Evolutionary conservation across 2,888 invertebrate species (phyloP), one percentile per base, ranked within the genome.

Genomic region (Callinectes sapidus): DNA sequence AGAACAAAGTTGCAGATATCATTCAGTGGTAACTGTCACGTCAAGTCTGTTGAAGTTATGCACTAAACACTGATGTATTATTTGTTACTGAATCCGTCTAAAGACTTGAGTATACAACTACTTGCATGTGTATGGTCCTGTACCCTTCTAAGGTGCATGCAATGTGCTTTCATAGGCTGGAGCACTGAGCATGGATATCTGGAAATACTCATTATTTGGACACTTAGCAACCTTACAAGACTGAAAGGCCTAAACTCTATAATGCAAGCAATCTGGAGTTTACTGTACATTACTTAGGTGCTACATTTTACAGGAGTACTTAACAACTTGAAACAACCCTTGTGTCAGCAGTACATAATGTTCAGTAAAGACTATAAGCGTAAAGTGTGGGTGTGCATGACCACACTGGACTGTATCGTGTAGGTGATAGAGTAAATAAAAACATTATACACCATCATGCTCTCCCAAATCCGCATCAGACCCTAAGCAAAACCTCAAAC

Each of bases 311-410:
- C 87, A 18, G 39, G 23, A n/a, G 87, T 42, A 23, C 18, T 23
- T n/a, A 42, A 54, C 48, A 48, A 48, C 28, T 77, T 61, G n/a
- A 81, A 81, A 35, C 32, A 32, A 81, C 35, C 35, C 81, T 2
- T 81, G 35, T 81, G 6, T 32, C n/a, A 81, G 81, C 81, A 81
- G 81, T 35, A n/a, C 35, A 35, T 35, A 35, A 81, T 16, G 81
- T 71, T n/a, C 71, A 35, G 81, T 81, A 35, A 81, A 81, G 14
- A 35, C 32, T 81, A 81, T 81, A 81, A 81, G 81, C 81, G 81
- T 81, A 81, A 81, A 35, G 81, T 81, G 81, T 81, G 81, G 81
- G 3, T 81, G 35, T 35, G 81, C 35, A 81, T 13, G 81, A 35
- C 81, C 81, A 81, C 81, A 35, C 35, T 35, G 81, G 81, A 81